Percentiles rank a stretch among this genome's conserved stretches.
Conservation (phyloP, 1,140 invertebrate genomes). For the Amyelois transitella region DNA sequence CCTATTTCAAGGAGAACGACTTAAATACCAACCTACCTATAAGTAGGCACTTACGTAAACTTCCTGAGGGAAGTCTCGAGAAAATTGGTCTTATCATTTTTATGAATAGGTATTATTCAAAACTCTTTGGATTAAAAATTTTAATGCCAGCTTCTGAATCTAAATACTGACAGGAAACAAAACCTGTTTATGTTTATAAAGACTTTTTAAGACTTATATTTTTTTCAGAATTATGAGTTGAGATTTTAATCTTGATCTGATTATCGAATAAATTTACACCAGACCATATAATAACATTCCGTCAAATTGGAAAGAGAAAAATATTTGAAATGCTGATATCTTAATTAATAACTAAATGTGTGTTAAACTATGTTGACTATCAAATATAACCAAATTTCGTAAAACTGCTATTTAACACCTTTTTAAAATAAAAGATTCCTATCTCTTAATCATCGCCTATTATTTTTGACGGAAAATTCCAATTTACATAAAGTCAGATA, state of each 20-base stretch:
- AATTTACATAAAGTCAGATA: slow-evolving; percentile 19
- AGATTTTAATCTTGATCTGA: slow-evolving; percentile 2
- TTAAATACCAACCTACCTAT: slow-evolving; percentile 8
- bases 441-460: background rate
- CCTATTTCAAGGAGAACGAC: slow-evolving; percentile 22
- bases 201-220: background rate
- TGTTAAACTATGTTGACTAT: background rate
- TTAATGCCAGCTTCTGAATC: background rate
- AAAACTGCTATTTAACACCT: background rate
- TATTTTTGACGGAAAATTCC: slow-evolving; percentile 10
- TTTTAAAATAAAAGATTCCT: background rate
- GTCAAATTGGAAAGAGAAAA: background rate
- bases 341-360: background rate
- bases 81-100: slow-evolving; percentile 27
- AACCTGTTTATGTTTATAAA: background rate
- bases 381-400: background rate
- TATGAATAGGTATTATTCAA: slow-evolving; percentile 27
- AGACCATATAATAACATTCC: background rate
- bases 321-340: background rate
- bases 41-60: background rate
- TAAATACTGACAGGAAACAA: background rate
- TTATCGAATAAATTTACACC: slow-evolving; percentile 2
- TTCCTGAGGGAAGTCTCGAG: background rate
- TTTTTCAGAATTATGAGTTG: background rate
- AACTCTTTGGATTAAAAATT: slow-evolving; percentile 31